Base-by-base conservation (phyloP, 2,888 invertebrate genomes). In the Hedya salicella region DNA sequence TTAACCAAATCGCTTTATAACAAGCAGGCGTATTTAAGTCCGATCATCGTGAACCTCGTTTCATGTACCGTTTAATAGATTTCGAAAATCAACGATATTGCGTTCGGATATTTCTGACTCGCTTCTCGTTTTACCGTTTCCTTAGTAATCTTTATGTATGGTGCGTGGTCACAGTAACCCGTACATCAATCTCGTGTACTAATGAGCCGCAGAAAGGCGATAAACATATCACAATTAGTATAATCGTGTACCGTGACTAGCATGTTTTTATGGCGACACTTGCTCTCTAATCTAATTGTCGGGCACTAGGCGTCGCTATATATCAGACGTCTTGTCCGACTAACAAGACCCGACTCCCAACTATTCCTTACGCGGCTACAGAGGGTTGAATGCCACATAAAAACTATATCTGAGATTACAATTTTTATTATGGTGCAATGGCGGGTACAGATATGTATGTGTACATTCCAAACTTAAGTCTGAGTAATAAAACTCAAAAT, bases 221-320 rank as follows among this genome's bases (percentile, higher is more conserved):
- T 59, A 65, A 64, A 66, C 46, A 60, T 53, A 60, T 66, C 60
- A 60, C 52, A 66, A 60, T 66, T 65, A 59, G 65, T 65, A 60
- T 46, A 46, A 32, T 40, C 52, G 46, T 52, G 42, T 48, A 46
- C 65, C 52, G 59, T 65, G 65, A 65, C 60, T 60, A 65, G 65
- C 44, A 60, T 60, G 65, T 60, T 65, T 65, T 65, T 65, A 65
- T 65, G 65, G 40, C 59, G 60, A 65, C 46, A 60, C 53, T 59
- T 54, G 53, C 48, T 40, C 30, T 36, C 62, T 54, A 61, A 66
- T 40, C 48, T 60, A 49, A 66, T 66, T 53, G 59, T 52, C 52
- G 40, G 39, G 40, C 40, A 46, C 36, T 30, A 60, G 30, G 53
- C 40, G 44, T 36, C 60, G 48, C 46, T 36, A 42, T 25, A 59